Base-by-base conservation (phyloP, 2,888 invertebrate genomes). In the Pseudoips prasinana region DNA sequence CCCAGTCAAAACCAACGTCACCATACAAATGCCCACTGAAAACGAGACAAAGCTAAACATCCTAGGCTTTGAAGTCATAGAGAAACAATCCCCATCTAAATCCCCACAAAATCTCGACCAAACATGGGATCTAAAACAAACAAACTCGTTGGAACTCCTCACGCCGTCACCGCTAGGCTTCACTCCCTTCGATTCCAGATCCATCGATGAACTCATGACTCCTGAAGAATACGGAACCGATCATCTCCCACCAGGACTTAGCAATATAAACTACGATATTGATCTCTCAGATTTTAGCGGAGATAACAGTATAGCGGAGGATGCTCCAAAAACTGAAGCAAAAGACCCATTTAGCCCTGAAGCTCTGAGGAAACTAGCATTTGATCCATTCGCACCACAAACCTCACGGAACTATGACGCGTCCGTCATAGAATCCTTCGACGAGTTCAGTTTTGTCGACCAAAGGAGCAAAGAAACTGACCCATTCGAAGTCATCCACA, bases 241-340 rank as follows among this genome's bases (percentile, higher is more conserved):
- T 4, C 90, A 91, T 37, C 75, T 91, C 19, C 85, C 90, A 0
- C 90, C 92, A 7, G 92, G 92, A 0, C 69, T 94, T 11, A 91
- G 92, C 10, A 92, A 92, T 58, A 91, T 94, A 7, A 94, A 94
- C 67, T 94, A 94, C 48, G 94, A 94, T 52, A 93, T 94, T 34
- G 94, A 94, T 69, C 80, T 94, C 37, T 94, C 94, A 1, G 94
- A 94, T 71, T 80, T 93, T 22, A 94, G 94, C 55, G 92, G 90
- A 0, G 94, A 94, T 5, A 94, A 93, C 59, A 94, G 93, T 49
- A 81, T 91, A 10, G 91, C 92, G 0, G 94, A 94, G 4, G 87
- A 86, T 17, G 57, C 64, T 0, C 77, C 81, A 7, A 89, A 67
- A 39, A 50, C 29, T 7, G 73, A 74, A 38, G 47, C 69, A 0